Conservation (phyloP, 2,797 vertebrate species). For the Salmo trutta region DNA sequence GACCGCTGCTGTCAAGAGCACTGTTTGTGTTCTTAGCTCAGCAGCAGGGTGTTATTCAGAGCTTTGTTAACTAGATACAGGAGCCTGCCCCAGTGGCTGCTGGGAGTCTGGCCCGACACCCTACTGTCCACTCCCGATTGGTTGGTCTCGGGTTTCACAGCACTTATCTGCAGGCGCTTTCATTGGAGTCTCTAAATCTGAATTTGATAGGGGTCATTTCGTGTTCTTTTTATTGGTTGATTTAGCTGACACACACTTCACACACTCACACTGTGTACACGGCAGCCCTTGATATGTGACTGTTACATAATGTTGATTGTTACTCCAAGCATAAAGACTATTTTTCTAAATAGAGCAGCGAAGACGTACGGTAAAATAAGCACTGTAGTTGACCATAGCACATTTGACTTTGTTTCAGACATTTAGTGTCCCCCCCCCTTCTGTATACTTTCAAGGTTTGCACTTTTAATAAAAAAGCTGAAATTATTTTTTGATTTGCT, state of each 20-base stretch:
- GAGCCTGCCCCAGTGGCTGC: slow-evolving; percentile 41
- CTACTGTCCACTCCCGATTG: slow-evolving; percentile 12
- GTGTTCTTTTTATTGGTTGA: slow-evolving; percentile 25
- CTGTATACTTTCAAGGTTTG: not conserved
- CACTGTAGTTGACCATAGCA: not conserved
- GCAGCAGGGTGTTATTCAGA: slow-evolving; percentile 44
- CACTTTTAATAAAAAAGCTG: not conserved
- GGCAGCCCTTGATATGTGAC: not conserved
- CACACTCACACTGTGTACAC: not conserved
- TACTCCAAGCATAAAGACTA: slow-evolving; percentile 26
- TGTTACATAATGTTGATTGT: slow-evolving; percentile 45
- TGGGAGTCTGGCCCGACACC: slow-evolving; percentile 37
- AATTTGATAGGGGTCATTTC: slow-evolving; percentile 16
- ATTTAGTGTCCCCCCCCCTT: not conserved
- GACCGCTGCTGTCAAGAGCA: slow-evolving; percentile 29
- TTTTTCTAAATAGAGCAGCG: slow-evolving; percentile 23
- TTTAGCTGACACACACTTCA: not conserved
- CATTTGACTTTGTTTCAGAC: not conserved
- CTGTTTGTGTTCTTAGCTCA: slow-evolving; percentile 56
- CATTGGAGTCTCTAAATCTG: slow-evolving; percentile 27
- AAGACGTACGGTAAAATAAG: not conserved
- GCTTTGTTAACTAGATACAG: slow-evolving; percentile 64
- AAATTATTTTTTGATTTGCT: not conserved
- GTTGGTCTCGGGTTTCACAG: slow-evolving; percentile 59
- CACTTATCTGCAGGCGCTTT: slow-evolving; percentile 38